Evolutionary conservation across 2,888 invertebrate species (phyloP), one percentile per base, ranked within the genome.

Genomic region (Entomobrya proxima): DNA sequence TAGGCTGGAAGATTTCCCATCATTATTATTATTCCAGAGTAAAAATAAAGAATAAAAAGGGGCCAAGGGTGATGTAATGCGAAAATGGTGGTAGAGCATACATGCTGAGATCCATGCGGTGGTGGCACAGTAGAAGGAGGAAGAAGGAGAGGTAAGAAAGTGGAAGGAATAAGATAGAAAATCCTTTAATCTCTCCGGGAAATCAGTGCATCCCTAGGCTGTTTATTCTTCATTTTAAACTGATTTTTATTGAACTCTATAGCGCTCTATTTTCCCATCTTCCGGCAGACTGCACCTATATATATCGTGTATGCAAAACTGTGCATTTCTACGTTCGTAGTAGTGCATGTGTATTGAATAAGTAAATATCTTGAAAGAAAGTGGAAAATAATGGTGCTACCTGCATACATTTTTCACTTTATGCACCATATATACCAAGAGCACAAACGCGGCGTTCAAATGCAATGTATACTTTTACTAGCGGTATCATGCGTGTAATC

Each of bases 191-290:
- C 84, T 84, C 72, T 77, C 58, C 55, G 77, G 77, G 77, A 84
- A 84, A 84, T 84, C 84, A 69, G 69, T 69, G 84, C 84, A 84
- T 69, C 84, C 84, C 84, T 58, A 35, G 84, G 77, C 84, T 77
- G 84, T 77, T 77, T 84, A 84, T 84, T 84, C 77, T 84, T 84
- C 84, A 84, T 77, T 84, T 84, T 84, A 84, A 77, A 84, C 84
- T 64, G 84, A 84, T 77, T 84, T 84, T 77, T 84, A 84, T 84
- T 64, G 77, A 84, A 82, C 74, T 72, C 55, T 58, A n/a, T n/a
- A 27, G 37, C 81, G 52, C 72, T 74, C 81, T 74, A 30, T 61
- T 61, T 76, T 69, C 79, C 72, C 40, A 81, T 74, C 50, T 76
- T 76, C 40, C 40, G 52, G n/a, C 40, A 44, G 61, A 24, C 40